A percentile compares a stretch with the other conserved stretches of the same genome.
phyloP scores from a whole-genome alignment of 2,113 vertebrate genomes.

The Asarcornis scutulata region DNA sequence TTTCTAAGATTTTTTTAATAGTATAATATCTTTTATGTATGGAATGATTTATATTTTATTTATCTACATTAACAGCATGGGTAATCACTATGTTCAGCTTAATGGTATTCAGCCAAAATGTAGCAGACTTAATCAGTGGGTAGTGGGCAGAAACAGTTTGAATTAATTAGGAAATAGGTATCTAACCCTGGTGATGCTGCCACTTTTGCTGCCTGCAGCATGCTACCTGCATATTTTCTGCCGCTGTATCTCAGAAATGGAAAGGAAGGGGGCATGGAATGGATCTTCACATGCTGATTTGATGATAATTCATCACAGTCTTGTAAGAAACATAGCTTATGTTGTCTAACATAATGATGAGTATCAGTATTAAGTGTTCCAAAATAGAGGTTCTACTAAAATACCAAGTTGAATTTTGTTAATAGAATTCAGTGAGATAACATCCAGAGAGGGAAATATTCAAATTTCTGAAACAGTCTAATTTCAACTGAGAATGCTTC shows the following conservation, averaged over 20 bases:
- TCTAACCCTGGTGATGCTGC: background rate
- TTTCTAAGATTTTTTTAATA: background rate
- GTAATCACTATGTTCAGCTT: background rate
- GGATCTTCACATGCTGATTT: background rate
- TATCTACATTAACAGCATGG: background rate
- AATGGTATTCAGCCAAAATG: slow-evolving; percentile 3
- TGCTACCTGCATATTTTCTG: slow-evolving; percentile 4
- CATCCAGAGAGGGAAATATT: background rate
- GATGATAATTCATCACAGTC: slow-evolving; percentile 12
- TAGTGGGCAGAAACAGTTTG: slow-evolving; percentile 26
- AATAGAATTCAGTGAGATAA: background rate
- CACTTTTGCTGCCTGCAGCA: slow-evolving; percentile 12
- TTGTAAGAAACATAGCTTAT: background rate
- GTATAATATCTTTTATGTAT: background rate
- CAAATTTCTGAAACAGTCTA: background rate
- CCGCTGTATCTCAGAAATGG: background rate
- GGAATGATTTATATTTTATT: background rate
- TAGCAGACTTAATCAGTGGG: slow-evolving; percentile 25
- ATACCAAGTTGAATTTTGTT: background rate
- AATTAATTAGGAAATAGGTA: slow-evolving; percentile 46
- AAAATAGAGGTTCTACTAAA: background rate
- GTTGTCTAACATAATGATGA: background rate
- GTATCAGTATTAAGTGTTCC: background rate
- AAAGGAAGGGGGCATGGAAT: background rate
- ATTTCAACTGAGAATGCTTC: background rate